A percentile compares a stretch with the other conserved stretches of the same genome.
phyloP scores from a whole-genome alignment of 2,113 vertebrate genomes.

The Falcunculus frontatus region DNA sequence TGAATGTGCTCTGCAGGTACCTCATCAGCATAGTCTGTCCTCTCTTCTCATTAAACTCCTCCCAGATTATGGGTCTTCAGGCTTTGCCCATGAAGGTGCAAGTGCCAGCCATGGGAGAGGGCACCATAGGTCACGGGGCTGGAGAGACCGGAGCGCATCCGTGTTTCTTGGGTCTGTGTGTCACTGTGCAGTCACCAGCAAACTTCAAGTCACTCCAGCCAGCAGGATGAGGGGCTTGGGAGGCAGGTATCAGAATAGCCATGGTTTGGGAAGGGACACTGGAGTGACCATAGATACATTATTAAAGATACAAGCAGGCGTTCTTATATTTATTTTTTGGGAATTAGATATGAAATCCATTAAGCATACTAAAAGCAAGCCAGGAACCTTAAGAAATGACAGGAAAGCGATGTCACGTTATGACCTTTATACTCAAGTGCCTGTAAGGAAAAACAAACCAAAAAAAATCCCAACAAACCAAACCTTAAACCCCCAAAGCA shows the following conservation, averaged over 20 bases:
- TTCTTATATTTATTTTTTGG: background rate
- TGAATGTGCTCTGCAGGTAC: background rate
- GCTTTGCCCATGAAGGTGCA: background rate
- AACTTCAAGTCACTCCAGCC: background rate
- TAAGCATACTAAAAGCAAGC: background rate
- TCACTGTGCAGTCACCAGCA: fast-evolving
- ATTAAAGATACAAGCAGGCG: background rate
- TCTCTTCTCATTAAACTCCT: background rate
- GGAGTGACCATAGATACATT: background rate
- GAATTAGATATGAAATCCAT: background rate
- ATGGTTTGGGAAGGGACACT: background rate
- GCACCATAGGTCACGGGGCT: fast-evolving
- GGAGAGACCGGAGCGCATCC: fast-evolving
- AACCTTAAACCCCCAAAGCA: background rate
- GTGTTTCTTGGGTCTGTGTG: background rate
- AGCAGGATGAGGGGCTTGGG: background rate
- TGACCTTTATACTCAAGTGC: background rate
- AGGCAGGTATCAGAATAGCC: background rate
- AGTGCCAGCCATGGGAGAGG: background rate
- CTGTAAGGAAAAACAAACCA: background rate
- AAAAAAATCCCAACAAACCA: background rate
- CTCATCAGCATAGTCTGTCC: fast-evolving
- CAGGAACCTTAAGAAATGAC: background rate
- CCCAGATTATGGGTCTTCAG: fast-evolving
- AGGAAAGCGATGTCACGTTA: background rate